Base-by-base conservation (phyloP, 2,888 invertebrate species). In the Alcis repandata region DNA sequence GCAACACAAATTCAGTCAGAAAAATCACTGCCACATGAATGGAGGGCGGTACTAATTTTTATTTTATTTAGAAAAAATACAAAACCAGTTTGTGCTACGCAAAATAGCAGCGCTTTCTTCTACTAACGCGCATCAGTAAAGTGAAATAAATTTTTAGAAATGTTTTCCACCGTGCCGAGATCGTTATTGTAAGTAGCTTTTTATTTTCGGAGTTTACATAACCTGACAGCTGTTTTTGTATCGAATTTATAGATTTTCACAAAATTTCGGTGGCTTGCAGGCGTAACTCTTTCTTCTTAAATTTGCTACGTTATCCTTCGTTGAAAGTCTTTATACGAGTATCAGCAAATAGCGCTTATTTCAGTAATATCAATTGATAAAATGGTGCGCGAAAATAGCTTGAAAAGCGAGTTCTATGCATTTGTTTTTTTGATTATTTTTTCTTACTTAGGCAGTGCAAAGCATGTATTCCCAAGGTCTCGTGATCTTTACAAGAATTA, bases 181-280 rank as follows among this genome's bases (percentile, higher is more conserved):
- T 89, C 92, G 56, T 76, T 93, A 78, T 77, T 92, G 93, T 94
- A 77, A 93, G 93, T 93, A 90, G 75, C 74, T 79, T 84, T 87
- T 88, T 89, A 90, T 89, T 91, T 91, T 90, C 73, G 85, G 87
- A 87, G 89, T 92, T 91, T 93, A 93, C 88, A 90, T 92, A 93
- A 92, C 92, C 79, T 88, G 91, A 90, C 91, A 91, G 90, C 89
- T 92, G 89, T 86, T 85, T 89, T 89, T 84, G 79, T 79, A 80
- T 76, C 72, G 69, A 73, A 85, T 86, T 80, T 86, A 75, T 79
- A 83, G 79, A 85, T 48, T 63, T 63, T 27, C 6, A 27, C 27
- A 27, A 27, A 27, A 27, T 27, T 27, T 38, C 11, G 52, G 32
- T 33, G 13, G n/a, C 13, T 45, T 45, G 45, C 20, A 45, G 36